Conservation (phyloP, 2,888 invertebrate species). For the Drosophila nr. perissopoda region DNA sequence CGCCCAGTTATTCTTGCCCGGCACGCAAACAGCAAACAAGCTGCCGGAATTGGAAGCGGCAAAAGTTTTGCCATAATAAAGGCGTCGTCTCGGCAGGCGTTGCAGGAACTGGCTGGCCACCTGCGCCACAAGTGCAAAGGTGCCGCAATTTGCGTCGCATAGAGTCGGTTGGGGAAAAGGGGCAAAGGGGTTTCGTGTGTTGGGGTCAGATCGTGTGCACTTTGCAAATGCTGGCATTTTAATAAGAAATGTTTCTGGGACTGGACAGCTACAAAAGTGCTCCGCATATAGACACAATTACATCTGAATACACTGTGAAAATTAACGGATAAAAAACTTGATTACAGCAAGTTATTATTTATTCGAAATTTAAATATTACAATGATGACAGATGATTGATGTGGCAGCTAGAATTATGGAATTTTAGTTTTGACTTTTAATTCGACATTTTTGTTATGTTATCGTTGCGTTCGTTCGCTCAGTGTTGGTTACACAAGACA, state of each 20-base stretch:
- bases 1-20: neutral
- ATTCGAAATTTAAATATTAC: no score
- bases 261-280: conserved; percentile 28
- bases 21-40: neutral
- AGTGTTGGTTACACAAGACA: conserved; percentile 30
- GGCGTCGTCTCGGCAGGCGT: conserved; percentile 20
- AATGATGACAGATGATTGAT: neutral
- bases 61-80: conserved; percentile 61
- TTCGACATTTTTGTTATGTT: neutral
- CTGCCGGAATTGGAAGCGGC: neutral
- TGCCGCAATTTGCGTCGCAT: conserved; percentile 40
- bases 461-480: conserved; percentile 10
- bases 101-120: conserved; percentile 1
- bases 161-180: no score
- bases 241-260: neutral
- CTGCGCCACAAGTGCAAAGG: conserved; percentile 50
- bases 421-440: neutral
- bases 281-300: conserved; percentile 30
- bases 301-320: conserved; percentile 20
- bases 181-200: neutral
- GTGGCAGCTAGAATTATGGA: neutral
- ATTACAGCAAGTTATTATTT: neutral
- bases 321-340: no score
- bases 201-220: conserved; percentile 12
- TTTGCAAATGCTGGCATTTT: conserved; percentile 9